phyloP scores from a whole-genome alignment of 1,140 invertebrate genomes.

The Lucilia sericata region DNA sequence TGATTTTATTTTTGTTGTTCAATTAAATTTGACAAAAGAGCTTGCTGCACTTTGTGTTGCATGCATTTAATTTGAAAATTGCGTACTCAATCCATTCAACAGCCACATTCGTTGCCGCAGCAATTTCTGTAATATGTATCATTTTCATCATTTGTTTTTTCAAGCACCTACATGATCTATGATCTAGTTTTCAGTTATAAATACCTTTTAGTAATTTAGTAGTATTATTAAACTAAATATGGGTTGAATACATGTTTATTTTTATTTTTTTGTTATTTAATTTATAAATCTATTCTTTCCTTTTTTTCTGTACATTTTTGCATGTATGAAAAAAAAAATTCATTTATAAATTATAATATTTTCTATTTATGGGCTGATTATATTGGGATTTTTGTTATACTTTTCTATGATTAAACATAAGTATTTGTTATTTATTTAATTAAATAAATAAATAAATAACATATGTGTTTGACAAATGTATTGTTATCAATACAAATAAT shows the following conservation, averaged over 20 bases:
- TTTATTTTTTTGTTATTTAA: neutral
- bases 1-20: neutral
- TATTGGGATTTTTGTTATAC: neutral
- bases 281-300: neutral
- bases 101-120: too few species aligned
- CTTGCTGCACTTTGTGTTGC: conserved; percentile 28
- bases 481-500: too few species aligned
- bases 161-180: neutral
- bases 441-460: too few species aligned
- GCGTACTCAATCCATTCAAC: conserved; percentile 1
- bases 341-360: neutral
- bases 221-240: neutral
- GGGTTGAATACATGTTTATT: neutral
- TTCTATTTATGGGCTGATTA: neutral
- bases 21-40: neutral
- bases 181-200: neutral
- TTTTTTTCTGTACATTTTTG: neutral
- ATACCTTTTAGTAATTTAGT: neutral
- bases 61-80: conserved; percentile 50
- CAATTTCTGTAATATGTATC: too few species aligned
- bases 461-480: too few species aligned
- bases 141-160: neutral
- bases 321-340: neutral
- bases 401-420: too few species aligned
- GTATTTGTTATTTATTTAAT: too few species aligned